Evolutionary conservation across 2,888 invertebrate genomes (phyloP).

Genomic region (Yponomeuta cagnagella): DNA sequence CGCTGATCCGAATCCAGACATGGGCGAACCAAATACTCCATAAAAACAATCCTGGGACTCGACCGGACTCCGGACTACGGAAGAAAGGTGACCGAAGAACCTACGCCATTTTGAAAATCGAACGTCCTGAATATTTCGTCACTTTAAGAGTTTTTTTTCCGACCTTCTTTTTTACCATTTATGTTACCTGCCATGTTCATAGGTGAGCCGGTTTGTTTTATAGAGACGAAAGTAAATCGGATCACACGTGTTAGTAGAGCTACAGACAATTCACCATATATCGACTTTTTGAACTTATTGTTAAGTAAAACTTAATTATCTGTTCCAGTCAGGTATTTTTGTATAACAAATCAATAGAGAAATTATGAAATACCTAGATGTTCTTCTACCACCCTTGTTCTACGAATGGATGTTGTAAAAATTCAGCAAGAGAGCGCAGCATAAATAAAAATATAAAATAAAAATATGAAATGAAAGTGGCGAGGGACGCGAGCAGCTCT

Average conservation of each 20-base stretch:
- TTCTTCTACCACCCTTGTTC: constrained; percentile 30
- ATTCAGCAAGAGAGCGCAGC: constrained; percentile 43
- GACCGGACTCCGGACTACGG: not conserved
- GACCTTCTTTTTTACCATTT: too few relatives aligned
- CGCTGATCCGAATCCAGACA: constrained; percentile 36
- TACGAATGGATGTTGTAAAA: constrained; percentile 61
- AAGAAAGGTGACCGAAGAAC: not conserved
- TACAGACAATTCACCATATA: too few relatives aligned
- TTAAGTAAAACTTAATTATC: too few relatives aligned
- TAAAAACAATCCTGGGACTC: not conserved
- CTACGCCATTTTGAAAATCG: not conserved
- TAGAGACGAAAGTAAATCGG: too few relatives aligned
- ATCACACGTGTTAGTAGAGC: too few relatives aligned
- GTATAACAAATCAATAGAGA: too few relatives aligned
- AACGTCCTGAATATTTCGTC: too few relatives aligned
- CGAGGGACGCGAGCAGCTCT: constrained; percentile 67
- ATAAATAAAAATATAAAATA: constrained; percentile 73
- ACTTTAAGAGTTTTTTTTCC: too few relatives aligned
- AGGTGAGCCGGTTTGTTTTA: too few relatives aligned
- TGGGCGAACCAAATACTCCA: constrained; percentile 33
- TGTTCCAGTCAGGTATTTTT: too few relatives aligned
- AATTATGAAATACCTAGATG: not conserved
- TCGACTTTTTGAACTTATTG: too few relatives aligned
- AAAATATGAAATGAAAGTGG: constrained; percentile 72
- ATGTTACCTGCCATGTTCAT: too few relatives aligned